A percentile compares a stretch with the other conserved stretches of the same genome.
phyloP scores from a whole-genome alignment of 2,888 invertebrate species.

The Alloplasta piceator region DNA sequence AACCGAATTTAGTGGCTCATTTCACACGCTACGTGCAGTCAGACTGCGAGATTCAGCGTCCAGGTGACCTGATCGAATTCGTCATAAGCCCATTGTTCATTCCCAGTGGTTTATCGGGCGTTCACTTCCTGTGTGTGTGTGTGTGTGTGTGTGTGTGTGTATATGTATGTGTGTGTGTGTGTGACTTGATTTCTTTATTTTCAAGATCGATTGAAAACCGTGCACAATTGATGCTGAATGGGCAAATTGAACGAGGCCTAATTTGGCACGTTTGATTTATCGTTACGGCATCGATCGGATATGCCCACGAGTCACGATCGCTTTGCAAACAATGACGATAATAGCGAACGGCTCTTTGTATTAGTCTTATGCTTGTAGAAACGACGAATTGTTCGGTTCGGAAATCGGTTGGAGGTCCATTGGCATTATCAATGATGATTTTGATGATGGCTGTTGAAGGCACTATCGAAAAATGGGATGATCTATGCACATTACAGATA shows the following conservation, averaged over 20 bases:
- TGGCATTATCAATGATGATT: not conserved
- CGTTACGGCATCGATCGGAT: slow-evolving; percentile 1
- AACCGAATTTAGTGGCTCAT: no score
- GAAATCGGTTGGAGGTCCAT: slow-evolving; percentile 37
- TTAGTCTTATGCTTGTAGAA: slow-evolving; percentile 4
- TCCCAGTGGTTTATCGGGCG: slow-evolving; percentile 30
- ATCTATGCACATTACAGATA: no score
- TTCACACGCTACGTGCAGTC: no score
- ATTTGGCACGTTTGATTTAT: slow-evolving; percentile 19
- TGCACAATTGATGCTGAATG: not conserved
- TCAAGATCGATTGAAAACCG: not conserved
- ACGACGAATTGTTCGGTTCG: slow-evolving; percentile 33
- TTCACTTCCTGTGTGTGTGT: slow-evolving; percentile 13
- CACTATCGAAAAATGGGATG: no score
- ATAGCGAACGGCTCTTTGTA: slow-evolving; percentile 3
- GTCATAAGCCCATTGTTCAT: slow-evolving; percentile 42
- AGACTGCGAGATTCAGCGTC: no score
- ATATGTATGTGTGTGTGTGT: not conserved
- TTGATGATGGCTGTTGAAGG: not conserved
- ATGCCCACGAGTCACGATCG: not conserved
- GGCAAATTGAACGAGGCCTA: slow-evolving; percentile 30
- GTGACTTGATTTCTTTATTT: not conserved
- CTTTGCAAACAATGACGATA: not conserved
- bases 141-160: no score
- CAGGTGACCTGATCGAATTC: no score